phyloP scores from a whole-genome alignment of 2,797 vertebrate genomes.

The Spinus pinus region DNA sequence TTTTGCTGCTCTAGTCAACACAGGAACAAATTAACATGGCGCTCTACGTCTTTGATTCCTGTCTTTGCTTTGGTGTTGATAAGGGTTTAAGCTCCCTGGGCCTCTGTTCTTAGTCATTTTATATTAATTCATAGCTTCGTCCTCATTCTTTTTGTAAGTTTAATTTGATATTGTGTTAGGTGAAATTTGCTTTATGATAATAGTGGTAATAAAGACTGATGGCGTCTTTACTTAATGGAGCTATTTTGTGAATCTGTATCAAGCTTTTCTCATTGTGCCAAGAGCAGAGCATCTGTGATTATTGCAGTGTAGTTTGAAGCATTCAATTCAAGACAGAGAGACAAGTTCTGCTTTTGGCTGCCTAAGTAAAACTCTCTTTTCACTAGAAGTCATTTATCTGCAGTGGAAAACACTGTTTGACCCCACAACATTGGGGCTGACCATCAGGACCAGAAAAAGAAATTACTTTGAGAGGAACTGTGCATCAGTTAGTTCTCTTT shows the following conservation, averaged over 20 bases:
- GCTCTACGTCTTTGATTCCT: not conserved
- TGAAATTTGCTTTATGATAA: constrained; percentile 42
- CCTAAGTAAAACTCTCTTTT: not conserved
- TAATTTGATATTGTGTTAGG: not conserved
- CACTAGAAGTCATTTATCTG: not conserved
- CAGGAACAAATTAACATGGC: not conserved
- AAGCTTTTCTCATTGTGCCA: constrained; percentile 44
- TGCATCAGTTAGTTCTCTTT: not conserved
- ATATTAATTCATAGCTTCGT: constrained; percentile 18
- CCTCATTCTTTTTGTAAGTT: not conserved
- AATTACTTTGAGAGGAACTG: not conserved
- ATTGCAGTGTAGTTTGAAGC: constrained; percentile 5
- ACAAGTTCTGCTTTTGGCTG: not conserved
- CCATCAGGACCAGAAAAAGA: not conserved
- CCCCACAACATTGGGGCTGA: not conserved
- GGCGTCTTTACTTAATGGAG: constrained; percentile 17
- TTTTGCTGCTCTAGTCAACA: not conserved
- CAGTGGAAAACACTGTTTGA: not conserved
- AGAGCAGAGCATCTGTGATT: constrained; percentile 60
- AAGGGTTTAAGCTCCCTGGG: not conserved
- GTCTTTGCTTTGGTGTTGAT: not conserved
- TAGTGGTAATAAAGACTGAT: constrained; percentile 39
- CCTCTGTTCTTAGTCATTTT: not conserved
- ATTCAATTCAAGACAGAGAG: not conserved
- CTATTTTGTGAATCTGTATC: constrained; percentile 17